phyloP scores from a whole-genome alignment of 2,888 invertebrate genomes.

The Lasioglossum vierecki region DNA sequence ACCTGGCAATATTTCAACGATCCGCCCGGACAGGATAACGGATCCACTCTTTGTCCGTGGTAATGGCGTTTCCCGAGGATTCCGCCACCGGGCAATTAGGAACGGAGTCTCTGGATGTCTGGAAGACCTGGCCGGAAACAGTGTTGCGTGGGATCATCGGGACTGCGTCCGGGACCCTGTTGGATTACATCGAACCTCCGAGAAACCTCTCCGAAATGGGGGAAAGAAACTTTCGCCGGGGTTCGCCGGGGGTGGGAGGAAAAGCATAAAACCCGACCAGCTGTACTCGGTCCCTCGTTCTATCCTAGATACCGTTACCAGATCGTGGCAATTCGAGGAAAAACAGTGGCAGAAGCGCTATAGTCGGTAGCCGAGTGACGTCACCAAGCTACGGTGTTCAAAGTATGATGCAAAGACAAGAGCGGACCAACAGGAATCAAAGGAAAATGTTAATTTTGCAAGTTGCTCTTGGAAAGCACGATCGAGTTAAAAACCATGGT shows the following conservation, averaged over 20 bases:
- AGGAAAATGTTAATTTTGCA: constrained; percentile 6
- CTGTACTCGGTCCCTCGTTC: background rate
- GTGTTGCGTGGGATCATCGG: constrained; percentile 3
- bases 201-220: background rate
- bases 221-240: background rate
- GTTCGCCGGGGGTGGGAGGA: background rate
- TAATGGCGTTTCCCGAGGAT: constrained; percentile 50
- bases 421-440: background rate
- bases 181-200: constrained; percentile 17
- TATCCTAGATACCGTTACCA: background rate
- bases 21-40: constrained; percentile 59
- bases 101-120: constrained; percentile 36
- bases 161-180: constrained; percentile 15
- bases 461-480: background rate
- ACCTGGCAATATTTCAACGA: constrained; percentile 75
- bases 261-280: background rate
- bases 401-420: too few species aligned
- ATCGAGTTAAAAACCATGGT: constrained; percentile 19
- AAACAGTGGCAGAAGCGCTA: background rate
- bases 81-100: constrained; percentile 62
- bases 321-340: background rate
- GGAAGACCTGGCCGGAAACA: background rate
- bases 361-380: background rate
- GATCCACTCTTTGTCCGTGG: constrained; percentile 64
- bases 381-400: background rate